Evolutionary conservation across 1,140 invertebrate species (phyloP), one percentile per base, ranked within the genome.

Genomic region (Arion vulgaris): DNA sequence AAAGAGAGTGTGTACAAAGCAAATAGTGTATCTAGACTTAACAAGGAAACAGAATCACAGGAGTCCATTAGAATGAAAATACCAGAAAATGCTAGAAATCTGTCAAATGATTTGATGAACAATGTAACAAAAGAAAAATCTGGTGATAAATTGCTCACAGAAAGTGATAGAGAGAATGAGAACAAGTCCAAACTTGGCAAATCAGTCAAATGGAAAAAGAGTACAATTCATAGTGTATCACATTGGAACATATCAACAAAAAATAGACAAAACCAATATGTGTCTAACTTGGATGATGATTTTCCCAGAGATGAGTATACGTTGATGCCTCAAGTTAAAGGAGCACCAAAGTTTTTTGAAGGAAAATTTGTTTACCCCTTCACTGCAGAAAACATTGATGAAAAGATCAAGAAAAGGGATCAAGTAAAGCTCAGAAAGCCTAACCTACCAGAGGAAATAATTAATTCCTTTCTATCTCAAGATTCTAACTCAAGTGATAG

Each of bases 291-390:
- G 7, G 86, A 78, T 17, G 91, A 92, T 78, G 86, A 88, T 41
- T 92, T 89, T 83, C 92, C 92, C 1, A 83, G 91, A 19, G 90
- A 92, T 85, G 87, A 87, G 53, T 91, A 86, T 71, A 92, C 91
- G 1, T 87, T 87, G 83, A 88, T 92, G 87, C 90, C 90, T 0
- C 83, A 85, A 62, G 38, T 75, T 7, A 87, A 90, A 79, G 85
- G 85, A 15, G 86, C 86, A 19, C 85, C 87, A 13, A 88, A 87
- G 73, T 90, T 87, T 80, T 89, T 80, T 84, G 88, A 90, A 74
- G 89, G 90, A 11, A 87, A 88, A 77, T 84, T 85, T 85, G 81
- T 68, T 68, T 13, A 75, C 51, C 32, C 71, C 78, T 36, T 83
- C 78, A 51, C 80, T 62, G 62, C 84, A 26, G 83, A 81, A 72